Base-by-base conservation (phyloP, 64 coral and sea anemone species). In the Trachythela sp. region DNA sequence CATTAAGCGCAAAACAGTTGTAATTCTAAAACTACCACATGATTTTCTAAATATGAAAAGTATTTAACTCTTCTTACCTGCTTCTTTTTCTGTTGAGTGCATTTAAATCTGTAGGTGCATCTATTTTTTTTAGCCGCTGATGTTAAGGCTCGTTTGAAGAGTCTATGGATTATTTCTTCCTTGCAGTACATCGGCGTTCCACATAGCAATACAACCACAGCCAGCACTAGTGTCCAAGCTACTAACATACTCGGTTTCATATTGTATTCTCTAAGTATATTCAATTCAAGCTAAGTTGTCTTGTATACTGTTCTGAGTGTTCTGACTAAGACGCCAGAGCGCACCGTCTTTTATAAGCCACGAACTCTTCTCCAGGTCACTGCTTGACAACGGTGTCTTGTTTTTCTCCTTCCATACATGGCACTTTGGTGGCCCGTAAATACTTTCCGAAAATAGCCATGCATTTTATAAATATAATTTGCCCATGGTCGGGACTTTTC, bases 401-500 rank as follows among this genome's bases (percentile, higher is more conserved):
- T 64, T 64, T 64, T 64, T 64, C 7, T 64, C 56, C 56, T n/a
- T 24, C 56, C 56, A 64, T 64, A 64, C 56, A 64, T 18, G 56
- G 56, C 5, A 6, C 24, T 27, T 24, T 27, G 56, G 56, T 18
- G 56, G 56, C 56, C 24, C 20, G 56, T 26, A 24, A 64, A 64
- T 64, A 64, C 6, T 64, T 22, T 20, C 56, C 24, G 5, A 64
- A 64, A 64, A 64, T 64, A 64, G 56, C 56, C 20, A 8, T 64
- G 42, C 56, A 64, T 64, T 64, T 64, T 64, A 64, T 64, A 64
- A 64, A 64, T 64, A 64, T 64, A 64, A 24, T 20, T 64, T 64
- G 56, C 24, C 56, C 4, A n/a, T 64, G 56, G 24, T 64, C 56
- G 56, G 56, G 56, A 24, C 56, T 26, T 64, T 45, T 45, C 42